Base-by-base conservation (phyloP, 2,113 vertebrate genomes). In the Sinocyclocheilus rhinocerous region DNA sequence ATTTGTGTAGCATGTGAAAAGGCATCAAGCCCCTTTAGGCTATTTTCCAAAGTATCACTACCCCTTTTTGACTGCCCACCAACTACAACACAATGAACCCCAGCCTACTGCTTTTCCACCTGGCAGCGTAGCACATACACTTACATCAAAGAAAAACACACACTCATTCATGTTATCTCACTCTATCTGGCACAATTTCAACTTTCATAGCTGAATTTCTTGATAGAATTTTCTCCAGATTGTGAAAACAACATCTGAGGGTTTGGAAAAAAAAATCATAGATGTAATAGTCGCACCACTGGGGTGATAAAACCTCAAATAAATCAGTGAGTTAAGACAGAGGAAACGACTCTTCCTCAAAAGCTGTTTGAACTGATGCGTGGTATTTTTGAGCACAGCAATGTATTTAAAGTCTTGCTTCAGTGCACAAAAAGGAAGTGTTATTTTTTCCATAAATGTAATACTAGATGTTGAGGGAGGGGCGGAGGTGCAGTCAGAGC, bases 341-440 rank as follows among this genome's bases (percentile, higher is more conserved):
- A 93, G 93, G 92, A 95, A 95, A 93, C 90, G 87, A 87, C 89
- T 92, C 94, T 94, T 95, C 94, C 93, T 94, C 92, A 89, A 93
- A 72, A 79, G 85, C 87, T 57, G 70, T 87, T 90, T 81, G 85
- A 90, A 91, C 59, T 70, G 24, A 79, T 70, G 61, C 20, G 72
- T 85, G 72, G 76, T 84, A 85, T 86, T 87, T 89, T 85, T 86
- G 82, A 84, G 80, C 24, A 48, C 80, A 85, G 57, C 33, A 59
- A 83, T 72, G 75, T 83, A 83, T 89, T 87, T 85, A 88, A 88
- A 81, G 69, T 42, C 69, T 72, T 86, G 76, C 81, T 83, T 76
- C 88, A 61, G 81, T 85, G 88, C 85, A 89, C 87, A 87, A 86
- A 85, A 83, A 89, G 88, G 86, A 86, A 87, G 72, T 88, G 83